A percentile compares a stretch with the other conserved stretches of the same genome.
phyloP scores from a whole-genome alignment of 2,113 vertebrate genomes.

The Vombatus ursinus region DNA sequence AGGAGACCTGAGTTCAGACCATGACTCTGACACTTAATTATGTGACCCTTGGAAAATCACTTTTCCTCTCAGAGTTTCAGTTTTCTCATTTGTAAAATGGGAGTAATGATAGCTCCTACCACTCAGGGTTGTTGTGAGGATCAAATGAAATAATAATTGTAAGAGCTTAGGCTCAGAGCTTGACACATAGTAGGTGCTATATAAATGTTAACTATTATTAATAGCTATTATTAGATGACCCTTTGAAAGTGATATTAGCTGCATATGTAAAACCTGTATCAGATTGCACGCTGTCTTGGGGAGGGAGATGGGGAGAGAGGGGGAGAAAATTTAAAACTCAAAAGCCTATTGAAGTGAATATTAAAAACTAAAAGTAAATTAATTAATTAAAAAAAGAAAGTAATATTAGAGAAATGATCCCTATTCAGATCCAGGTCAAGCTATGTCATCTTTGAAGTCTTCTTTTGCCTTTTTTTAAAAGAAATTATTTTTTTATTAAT shows the following conservation, averaged over 20 bases:
- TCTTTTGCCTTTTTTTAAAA: background rate
- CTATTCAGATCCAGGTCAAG: background rate
- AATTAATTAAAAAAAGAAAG: background rate
- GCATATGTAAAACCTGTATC: too few species aligned
- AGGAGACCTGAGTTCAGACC: background rate
- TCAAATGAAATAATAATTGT: background rate
- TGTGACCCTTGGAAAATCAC: background rate
- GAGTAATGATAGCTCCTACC: background rate
- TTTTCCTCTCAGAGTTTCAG: background rate
- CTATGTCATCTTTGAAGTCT: background rate
- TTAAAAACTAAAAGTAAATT: too few species aligned
- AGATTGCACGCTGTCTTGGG: too few species aligned
- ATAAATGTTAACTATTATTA: background rate
- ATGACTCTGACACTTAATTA: background rate
- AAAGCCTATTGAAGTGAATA: too few species aligned
- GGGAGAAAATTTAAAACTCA: too few species aligned
- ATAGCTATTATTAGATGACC: background rate
- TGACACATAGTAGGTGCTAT: background rate
- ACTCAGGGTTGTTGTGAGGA: background rate
- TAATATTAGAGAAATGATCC: background rate
- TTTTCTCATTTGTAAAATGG: background rate
- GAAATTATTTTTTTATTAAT: background rate
- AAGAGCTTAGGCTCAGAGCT: background rate
- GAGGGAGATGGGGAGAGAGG: too few species aligned
- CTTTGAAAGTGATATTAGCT: background rate